phyloP scores from a whole-genome alignment of 2,888 invertebrate species.

The Vanessa cardui region DNA sequence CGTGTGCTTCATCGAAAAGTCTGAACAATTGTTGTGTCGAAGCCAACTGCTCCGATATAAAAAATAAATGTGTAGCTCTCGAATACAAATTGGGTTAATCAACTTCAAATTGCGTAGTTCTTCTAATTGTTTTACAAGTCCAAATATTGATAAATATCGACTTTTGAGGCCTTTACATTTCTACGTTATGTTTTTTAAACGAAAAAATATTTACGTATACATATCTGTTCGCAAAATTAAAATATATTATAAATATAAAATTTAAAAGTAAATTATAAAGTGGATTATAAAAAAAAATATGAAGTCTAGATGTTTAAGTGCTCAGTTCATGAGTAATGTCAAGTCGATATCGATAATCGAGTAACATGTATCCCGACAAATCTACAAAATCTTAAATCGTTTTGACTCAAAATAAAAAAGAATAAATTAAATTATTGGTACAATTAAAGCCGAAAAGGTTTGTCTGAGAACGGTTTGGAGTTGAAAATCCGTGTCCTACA shows the following conservation, averaged over 20 bases:
- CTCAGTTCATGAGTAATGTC: no score
- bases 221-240: no score
- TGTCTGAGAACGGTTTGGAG: slow-evolving; percentile 19
- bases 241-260: no score
- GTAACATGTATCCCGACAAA: no score
- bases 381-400: slow-evolving; percentile 8
- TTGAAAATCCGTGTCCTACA: slow-evolving; percentile 41
- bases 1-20: slow-evolving; percentile 45
- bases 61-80: slow-evolving; percentile 44
- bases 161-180: no score
- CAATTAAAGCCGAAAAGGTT: slow-evolving; percentile 5
- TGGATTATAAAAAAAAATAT: no score
- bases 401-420: slow-evolving; percentile 15
- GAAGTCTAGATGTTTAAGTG: no score
- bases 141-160: no score
- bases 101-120: slow-evolving; percentile 26
- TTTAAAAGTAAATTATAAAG: no score
- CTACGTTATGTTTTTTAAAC: no score
- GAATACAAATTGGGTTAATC: slow-evolving; percentile 28
- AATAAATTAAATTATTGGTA: slow-evolving; percentile 7
- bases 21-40: slow-evolving; percentile 48
- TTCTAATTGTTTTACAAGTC: slow-evolving; percentile 14
- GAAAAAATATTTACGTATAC: no score
- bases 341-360: no score
- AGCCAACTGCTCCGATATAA: slow-evolving; percentile 45